A percentile compares a stretch with the other conserved stretches of the same genome.
These are phyloP conservation scores for Protaetia brevitarsis DNA, from an alignment of 1,140 invertebrate genomes.

Conservation along the genomic window DNA sequence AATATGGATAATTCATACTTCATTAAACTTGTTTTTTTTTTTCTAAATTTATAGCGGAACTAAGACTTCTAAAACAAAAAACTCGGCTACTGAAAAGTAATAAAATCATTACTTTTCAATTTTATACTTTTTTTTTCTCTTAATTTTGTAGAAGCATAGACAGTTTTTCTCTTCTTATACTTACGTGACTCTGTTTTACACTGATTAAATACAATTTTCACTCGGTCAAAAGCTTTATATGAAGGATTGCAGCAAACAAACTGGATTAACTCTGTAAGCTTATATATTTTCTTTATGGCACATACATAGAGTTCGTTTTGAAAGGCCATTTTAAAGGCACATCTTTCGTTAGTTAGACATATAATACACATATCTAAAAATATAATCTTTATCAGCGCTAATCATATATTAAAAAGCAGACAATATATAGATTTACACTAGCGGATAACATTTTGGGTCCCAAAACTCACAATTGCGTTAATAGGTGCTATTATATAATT, in stretches of 20 bases:
- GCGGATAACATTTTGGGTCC: no score
- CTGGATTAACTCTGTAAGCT: background rate
- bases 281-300: conserved; percentile 11
- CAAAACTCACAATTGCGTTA: no score
- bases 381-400: background rate
- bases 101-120: no score
- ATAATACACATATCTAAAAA: background rate
- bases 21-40: no score
- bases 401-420: background rate
- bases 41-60: no score
- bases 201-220: background rate
- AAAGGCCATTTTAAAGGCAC: conserved; percentile 1
- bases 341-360: background rate
- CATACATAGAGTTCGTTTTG: background rate
- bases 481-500: no score
- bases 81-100: no score
- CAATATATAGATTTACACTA: background rate
- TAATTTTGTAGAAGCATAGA: no score
- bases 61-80: no score
- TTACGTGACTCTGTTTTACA: background rate
- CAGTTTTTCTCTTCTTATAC: background rate
- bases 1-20: no score
- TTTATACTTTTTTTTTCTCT: no score
- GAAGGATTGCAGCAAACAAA: background rate
- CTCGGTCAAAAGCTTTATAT: background rate